A percentile compares a stretch with the other conserved stretches of the same genome.
Conservation (phyloP, 2,888 invertebrate species). For the Cheilosia urbana region DNA sequence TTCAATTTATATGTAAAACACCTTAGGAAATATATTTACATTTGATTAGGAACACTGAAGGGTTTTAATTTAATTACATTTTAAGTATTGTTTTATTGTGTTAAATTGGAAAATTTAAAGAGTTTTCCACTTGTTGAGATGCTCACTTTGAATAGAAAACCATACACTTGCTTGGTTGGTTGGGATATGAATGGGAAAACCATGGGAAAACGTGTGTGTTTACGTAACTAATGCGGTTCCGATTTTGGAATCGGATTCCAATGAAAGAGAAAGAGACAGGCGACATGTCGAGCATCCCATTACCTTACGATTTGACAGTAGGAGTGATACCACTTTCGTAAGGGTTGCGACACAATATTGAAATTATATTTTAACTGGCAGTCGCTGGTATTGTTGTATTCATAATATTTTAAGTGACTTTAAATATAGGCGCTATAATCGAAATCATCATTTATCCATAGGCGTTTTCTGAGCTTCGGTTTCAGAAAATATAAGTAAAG, state of each 20-base stretch:
- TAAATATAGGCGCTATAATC: too few relatives aligned
- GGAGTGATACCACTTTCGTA: background rate
- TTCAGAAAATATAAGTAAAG: too few relatives aligned
- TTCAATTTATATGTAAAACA: slow-evolving; percentile 70
- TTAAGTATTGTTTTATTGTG: slow-evolving; percentile 27
- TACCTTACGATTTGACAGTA: slow-evolving; percentile 36
- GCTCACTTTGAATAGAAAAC: slow-evolving; percentile 75
- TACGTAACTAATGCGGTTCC: slow-evolving; percentile 38
- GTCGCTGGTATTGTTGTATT: too few relatives aligned
- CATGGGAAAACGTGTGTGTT: slow-evolving; percentile 59
- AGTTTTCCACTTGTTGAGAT: slow-evolving; percentile 77
- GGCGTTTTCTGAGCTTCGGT: too few relatives aligned
- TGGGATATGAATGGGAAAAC: slow-evolving; percentile 59
- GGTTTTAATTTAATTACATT: slow-evolving; percentile 77
- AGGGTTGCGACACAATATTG: background rate
- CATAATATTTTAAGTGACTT: too few relatives aligned
- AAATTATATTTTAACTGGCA: too few relatives aligned
- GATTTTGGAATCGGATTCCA: too few relatives aligned
- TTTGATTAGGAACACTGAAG: slow-evolving; percentile 75
- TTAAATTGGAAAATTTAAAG: slow-evolving; percentile 52
- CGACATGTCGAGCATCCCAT: too few relatives aligned
- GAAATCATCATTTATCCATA: too few relatives aligned
- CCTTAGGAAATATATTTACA: slow-evolving; percentile 74
- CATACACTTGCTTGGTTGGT: slow-evolving; percentile 53
- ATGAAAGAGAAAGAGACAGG: background rate